A percentile compares a stretch with the other conserved stretches of the same genome.
phyloP scores from a whole-genome alignment of 2,113 vertebrate genomes.

The Melanotaenia duboulayi region DNA sequence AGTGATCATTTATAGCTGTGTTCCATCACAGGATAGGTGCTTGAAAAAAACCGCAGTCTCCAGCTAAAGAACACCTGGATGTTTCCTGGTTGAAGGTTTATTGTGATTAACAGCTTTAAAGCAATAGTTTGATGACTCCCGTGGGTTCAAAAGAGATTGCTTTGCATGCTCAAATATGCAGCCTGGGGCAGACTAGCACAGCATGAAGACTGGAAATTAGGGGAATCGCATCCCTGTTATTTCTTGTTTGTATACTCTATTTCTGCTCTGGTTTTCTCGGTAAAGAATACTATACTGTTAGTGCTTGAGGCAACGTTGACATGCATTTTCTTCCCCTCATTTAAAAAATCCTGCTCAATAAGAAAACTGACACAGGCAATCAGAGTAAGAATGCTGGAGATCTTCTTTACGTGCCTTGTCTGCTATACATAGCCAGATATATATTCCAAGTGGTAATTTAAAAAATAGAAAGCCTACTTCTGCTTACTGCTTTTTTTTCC shows the following conservation, averaged over 20 bases:
- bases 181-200: background rate
- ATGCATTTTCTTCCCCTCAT: background rate
- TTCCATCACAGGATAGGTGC: slow-evolving; percentile 14
- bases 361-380: background rate
- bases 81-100: background rate
- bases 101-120: slow-evolving; percentile 3
- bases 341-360: background rate
- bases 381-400: too few relatives aligned
- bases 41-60: background rate
- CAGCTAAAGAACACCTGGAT: background rate
- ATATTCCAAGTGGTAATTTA: slow-evolving; percentile 17
- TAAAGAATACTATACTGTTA: background rate
- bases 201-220: background rate
- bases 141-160: too few relatives aligned
- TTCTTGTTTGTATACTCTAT: background rate
- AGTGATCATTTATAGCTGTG: slow-evolving; percentile 33
- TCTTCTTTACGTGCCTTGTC: too few relatives aligned
- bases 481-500: slow-evolving; percentile 6
- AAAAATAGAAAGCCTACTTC: slow-evolving; percentile 10
- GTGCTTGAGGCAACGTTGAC: background rate
- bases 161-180: background rate
- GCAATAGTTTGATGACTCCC: background rate
- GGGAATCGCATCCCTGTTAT: background rate
- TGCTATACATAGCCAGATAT: background rate
- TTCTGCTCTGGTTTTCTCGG: background rate